Base-by-base conservation (phyloP, 2,797 vertebrate genomes). In the Rhinophrynus dorsalis region DNA sequence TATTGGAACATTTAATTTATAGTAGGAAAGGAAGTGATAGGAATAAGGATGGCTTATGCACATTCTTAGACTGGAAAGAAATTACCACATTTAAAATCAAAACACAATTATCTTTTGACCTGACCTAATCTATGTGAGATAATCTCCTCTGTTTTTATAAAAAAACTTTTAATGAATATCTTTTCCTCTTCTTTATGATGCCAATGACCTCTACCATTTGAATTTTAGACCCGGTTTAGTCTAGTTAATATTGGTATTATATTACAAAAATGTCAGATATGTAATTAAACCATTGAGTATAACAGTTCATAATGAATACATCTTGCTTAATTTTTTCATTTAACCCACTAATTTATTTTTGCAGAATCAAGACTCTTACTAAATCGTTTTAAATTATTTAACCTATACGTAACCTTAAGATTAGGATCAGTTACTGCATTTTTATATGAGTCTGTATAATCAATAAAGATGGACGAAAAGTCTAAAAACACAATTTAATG, bases 1-100 rank as follows among this genome's bases (percentile, higher is more conserved):
- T 29, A 10, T 20, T 29, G 30, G 17, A 38, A 68, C 79, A 77
- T 79, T 54, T 76, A 77, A 82, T 83, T 81, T 77, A 77, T 83
- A 82, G 81, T 84, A 81, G 71, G 79, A 74, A 78, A 80, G 76
- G n/a, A 82, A 82, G 67, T 74, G 81, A 76, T 77, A 74, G 76
- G 29, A 72, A 67, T 72, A 71, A 72, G 38, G 52, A 60, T 38
- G 40, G 7, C n/a, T 56, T 50, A 18, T 17, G 76, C 54, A 68
- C 37, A 35, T 40, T 69, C 68, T 77, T 75, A 8, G 20, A 68
- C 18, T 21, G 10, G 59, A 20, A 77, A 73, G 75, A 48, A 75
- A 55, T 76, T 75, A 73, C 76, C 74, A 66, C 67, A 68, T 74
- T 57, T 81, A 33, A 79, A 67, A 75, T 70, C 74, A 79, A 76